Evolutionary conservation across 1,140 invertebrate species (phyloP), one percentile per base, ranked within the genome.

Genomic region (Cylas formicarius): DNA sequence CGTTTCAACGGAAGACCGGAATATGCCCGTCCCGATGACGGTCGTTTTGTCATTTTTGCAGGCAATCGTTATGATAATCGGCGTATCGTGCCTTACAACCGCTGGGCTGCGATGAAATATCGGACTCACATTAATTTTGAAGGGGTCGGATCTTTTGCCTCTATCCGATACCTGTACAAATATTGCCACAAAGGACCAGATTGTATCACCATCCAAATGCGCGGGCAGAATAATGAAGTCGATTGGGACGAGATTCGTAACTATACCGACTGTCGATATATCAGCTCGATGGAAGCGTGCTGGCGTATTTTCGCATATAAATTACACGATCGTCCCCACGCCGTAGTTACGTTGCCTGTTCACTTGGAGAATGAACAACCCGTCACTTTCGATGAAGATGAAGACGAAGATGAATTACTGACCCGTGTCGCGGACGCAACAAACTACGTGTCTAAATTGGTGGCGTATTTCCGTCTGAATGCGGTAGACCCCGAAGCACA

Each of bases 401-500:
- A 37, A 17, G 2, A 5, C 20, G 35, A 22, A n/a, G 19, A 21
- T 6, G 8, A 37, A 22, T 7, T 37, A 11, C 14, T 5, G 5
- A 23, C 4, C 17, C 3, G 35, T 3, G 18, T 2, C 6, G n/a
- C 40, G 10, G 19, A 22, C n/a, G 7, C n/a, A 5, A 21, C 20
- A n/a, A n/a, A n/a, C n/a, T n/a, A n/a, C n/a, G n/a, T n/a, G n/a
- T n/a, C n/a, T n/a, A 37, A 37, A 11, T 14, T 37, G 5, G 16
- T 14, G 18, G 39, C 21, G 5, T 48, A 31, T 21, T 48, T 48
- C 23, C 2, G 6, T 14, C n/a, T 48, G 2, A 48, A 48, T 43
- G n/a, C n/a, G n/a, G 10, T 22, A 18, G 3, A 2, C 2, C 3
- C 27, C 2, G 16, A 28, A 28, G 11, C 16, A 28, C n/a, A 28